Evolutionary conservation across 2,888 invertebrate species (phyloP).

Genomic region (Cotesia congregata): DNA sequence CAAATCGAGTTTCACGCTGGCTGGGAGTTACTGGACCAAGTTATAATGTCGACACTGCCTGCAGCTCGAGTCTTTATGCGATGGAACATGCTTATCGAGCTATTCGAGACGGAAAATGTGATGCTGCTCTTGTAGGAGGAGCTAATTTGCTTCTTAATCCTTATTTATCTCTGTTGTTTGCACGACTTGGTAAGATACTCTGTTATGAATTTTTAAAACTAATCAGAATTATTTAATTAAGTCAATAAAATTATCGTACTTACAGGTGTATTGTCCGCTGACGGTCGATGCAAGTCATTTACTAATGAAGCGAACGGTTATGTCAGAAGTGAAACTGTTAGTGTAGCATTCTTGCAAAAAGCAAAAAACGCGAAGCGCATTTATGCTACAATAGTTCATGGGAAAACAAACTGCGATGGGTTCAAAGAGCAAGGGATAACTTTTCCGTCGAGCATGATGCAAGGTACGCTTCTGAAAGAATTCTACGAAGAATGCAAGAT

Average conservation of each 20-base stretch:
- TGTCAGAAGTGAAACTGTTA: constrained; percentile 85
- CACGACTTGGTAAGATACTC: constrained; percentile 71
- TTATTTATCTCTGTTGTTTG: constrained; percentile 89
- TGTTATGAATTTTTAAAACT: background rate
- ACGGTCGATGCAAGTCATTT: constrained; percentile 92
- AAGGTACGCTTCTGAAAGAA: constrained; percentile 69
- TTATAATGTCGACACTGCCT: constrained; percentile 91
- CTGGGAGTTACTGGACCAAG: constrained; percentile 92
- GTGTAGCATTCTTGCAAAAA: constrained; percentile 81
- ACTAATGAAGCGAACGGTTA: constrained; percentile 88
- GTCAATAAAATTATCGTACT: background rate
- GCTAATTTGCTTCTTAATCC: constrained; percentile 90
- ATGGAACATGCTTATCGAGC: constrained; percentile 87
- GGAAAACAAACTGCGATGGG: constrained; percentile 76
- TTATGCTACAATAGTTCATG: constrained; percentile 73
- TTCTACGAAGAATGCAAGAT: constrained; percentile 76
- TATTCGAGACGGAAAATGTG: constrained; percentile 85
- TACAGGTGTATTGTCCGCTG: constrained; percentile 81
- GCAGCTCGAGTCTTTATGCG: constrained; percentile 93
- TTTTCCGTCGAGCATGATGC: constrained; percentile 63
- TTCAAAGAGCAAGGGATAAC: constrained; percentile 68
- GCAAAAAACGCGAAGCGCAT: constrained; percentile 71
- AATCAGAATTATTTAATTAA: no score
- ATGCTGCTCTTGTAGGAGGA: constrained; percentile 91
- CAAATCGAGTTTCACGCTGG: constrained; percentile 86